A percentile compares a stretch with the other conserved stretches of the same genome.
These are phyloP conservation scores for Thecophora atra DNA, from an alignment of 2,888 invertebrate genomes.

Conservation along the genomic window DNA sequence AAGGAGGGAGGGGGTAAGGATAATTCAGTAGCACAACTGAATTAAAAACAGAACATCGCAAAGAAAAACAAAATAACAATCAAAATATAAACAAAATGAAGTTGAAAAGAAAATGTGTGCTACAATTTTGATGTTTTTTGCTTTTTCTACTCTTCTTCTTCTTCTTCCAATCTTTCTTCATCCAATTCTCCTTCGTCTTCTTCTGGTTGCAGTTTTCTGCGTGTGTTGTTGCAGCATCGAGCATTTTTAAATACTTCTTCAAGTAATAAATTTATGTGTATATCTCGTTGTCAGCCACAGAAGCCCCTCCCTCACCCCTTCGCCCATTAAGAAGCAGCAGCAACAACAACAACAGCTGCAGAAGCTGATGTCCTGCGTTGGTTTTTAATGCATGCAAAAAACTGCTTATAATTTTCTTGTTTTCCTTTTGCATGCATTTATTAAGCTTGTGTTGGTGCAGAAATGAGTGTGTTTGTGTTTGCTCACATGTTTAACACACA, in stretches of 20 bases:
- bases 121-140: no score
- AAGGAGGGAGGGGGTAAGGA: no score
- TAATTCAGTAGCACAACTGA: no score
- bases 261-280: constrained; percentile 48
- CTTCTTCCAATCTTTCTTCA: constrained; percentile 36
- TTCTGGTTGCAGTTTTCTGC: constrained; percentile 5
- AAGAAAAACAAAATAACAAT: no score
- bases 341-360: background rate
- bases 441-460: background rate
- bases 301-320: constrained; percentile 31
- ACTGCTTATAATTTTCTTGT: background rate
- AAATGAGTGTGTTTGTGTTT: background rate
- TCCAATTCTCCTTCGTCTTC: background rate
- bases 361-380: background rate
- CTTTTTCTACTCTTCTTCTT: no score
- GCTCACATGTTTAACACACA: background rate
- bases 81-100: no score
- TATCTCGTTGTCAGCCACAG: constrained; percentile 46
- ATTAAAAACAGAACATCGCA: no score
- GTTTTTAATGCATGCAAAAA: background rate
- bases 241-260: constrained; percentile 38
- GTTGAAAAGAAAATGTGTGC: no score
- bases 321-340: constrained; percentile 1
- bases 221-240: background rate
- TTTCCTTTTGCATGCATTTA: background rate